A percentile compares a stretch with the other conserved stretches of the same genome.
These are phyloP conservation scores for Andrena fulva DNA, from an alignment of 2,888 invertebrate genomes.

Conservation along the genomic window DNA sequence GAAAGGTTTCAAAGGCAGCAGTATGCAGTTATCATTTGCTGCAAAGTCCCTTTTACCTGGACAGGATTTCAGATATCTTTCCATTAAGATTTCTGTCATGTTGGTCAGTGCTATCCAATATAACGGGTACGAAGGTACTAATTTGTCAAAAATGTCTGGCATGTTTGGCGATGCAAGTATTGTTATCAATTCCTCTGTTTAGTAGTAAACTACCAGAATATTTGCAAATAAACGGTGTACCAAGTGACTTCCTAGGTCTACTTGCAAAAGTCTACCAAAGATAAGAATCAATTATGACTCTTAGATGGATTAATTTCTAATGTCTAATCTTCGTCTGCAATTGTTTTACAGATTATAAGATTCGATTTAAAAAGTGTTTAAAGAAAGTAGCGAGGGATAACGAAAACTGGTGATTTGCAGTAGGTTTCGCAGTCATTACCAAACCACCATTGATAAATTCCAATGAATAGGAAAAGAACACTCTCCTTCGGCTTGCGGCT, in stretches of 20 bases:
- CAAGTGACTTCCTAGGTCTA: not conserved
- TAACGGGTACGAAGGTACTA: too few species aligned
- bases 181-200: too few species aligned
- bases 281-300: too few species aligned
- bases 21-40: not conserved
- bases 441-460: slow-evolving; percentile 66
- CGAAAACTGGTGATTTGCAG: slow-evolving; percentile 17
- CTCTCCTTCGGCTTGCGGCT: slow-evolving; percentile 61
- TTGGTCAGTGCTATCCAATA: too few species aligned
- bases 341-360: not conserved
- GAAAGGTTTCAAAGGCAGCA: not conserved
- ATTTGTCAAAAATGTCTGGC: too few species aligned
- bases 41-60: not conserved
- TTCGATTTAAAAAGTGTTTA: not conserved
- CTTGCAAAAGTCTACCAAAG: too few species aligned
- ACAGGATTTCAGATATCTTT: not conserved
- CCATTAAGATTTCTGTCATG: not conserved
- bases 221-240: too few species aligned
- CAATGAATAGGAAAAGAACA: slow-evolving; percentile 64
- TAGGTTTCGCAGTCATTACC: slow-evolving; percentile 27
- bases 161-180: too few species aligned
- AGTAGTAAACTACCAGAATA: too few species aligned
- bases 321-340: not conserved
- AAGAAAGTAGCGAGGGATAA: slow-evolving; percentile 2
- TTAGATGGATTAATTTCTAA: not conserved